Base-by-base conservation (phyloP, 2,888 invertebrate genomes). In the Morpho helenor region DNA sequence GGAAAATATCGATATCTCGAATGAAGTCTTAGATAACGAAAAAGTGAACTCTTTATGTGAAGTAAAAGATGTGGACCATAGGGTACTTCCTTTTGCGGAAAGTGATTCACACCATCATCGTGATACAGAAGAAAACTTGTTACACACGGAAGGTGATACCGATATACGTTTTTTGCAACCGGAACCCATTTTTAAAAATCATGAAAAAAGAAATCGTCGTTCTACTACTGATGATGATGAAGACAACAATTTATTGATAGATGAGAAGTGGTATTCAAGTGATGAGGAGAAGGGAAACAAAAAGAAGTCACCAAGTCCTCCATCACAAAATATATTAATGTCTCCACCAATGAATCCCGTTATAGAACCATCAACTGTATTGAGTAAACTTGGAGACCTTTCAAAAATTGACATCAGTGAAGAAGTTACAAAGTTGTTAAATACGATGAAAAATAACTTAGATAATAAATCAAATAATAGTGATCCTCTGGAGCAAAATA, bases 261-360 rank as follows among this genome's bases (percentile, higher is more conserved):
- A 92, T 66, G 92, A 92, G 68, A 93, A 94, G 80, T 96, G 96
- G 94, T 96, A 96, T 75, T 96, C 96, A 2, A 96, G 95, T 75
- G 96, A 96, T 68, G 95, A 95, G 68, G 94, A 94, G 70, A 95
- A 94, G 61, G 75, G 78, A 39, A 72, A 62, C 23, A 90, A 83
- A 71, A 82, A 74, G 57, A 87, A 79, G 61, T 87, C 91, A 39
- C 87, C 87, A 9, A 69, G 67, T 49, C 75, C 78, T 43, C 87
- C 89, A n/a, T 87, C 87, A 45, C 72, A 70, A 65, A 76, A 76
- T 63, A 67, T 69, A 4, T 63, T 76, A 42, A 79, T 79, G 43
- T 68, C 78, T 22, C 80, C 84, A 40, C 84, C 82, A 9, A 62
- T 91, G 16, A 16, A 47, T 92, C 93, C 0, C 56, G 87, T 87